Evolutionary conservation across 2,888 invertebrate genomes (phyloP), one percentile per base, ranked within the genome.

Genomic region (Limnephilus auricula): DNA sequence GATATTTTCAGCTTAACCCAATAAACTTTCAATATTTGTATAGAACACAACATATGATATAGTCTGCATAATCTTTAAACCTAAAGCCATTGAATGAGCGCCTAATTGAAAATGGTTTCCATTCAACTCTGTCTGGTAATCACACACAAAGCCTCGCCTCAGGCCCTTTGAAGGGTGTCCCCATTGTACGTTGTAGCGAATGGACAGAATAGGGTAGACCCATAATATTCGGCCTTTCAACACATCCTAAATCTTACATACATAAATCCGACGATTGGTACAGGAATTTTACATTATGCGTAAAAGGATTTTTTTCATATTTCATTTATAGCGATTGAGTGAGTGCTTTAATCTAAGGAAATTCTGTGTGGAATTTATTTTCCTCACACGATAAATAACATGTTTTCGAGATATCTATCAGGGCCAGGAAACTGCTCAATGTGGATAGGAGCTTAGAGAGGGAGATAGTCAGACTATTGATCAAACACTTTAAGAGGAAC

Each of bases 21-120:
- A 37, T 34, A 82, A 82, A 37, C 82, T 82, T 82, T 13, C 4
- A 18, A 9, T 82, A 34, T 82, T 82, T 82, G 34, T 34, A 82
- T n/a, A 25, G 34, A 82, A 18, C 25, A 34, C 25, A 82, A 82
- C 32, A 37, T 88, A 50, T 88, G 87, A 88, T 88, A 78, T 79
- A 88, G 34, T 88, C 79, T 34, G 78, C 87, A 88, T 88, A 88
- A 88, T 88, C 87, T 78, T n/a, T 31, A 78, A 78, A 86, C 87
- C 34, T 34, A 79, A 79, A 79, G 79, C 87, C 87, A 31, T 78
- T 32, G 78, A 78, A 32, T 34, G 87, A 88, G 65, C n/a, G 87
- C 34, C 65, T 88, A 88, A 88, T 88, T 88, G 79, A 88, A 88
- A 34, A 31, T 45, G 87, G 87, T 31, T 85, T 88, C 65, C 79